Conservation (phyloP, 2,797 vertebrate species). For the Malurus leucopterus region DNA sequence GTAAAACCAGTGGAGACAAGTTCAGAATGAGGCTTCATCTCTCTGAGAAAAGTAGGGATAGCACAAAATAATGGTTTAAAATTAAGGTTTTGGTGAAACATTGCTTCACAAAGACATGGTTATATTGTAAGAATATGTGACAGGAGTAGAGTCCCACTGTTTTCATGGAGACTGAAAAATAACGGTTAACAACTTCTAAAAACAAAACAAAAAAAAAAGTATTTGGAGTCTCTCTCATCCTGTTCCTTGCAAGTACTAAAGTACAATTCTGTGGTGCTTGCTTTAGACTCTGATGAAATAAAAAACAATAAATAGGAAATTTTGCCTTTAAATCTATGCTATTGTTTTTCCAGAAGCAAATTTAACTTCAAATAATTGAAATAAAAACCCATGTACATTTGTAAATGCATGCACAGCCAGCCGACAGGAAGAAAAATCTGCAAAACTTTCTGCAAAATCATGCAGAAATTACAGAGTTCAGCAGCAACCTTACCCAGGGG, state of each 20-base stretch:
- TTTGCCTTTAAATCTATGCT: neutral
- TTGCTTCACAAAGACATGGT: neutral
- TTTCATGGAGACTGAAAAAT: constrained; percentile 7
- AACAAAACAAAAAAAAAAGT: neutral
- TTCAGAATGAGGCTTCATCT: neutral
- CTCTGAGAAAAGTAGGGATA: neutral
- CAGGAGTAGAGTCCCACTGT: neutral
- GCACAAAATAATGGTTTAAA: neutral
- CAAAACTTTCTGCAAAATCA: neutral
- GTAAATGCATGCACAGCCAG: neutral
- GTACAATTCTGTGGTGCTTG: neutral
- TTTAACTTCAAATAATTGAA: neutral
- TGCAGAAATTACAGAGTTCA: neutral
- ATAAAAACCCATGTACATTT: neutral
- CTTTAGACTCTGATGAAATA: neutral
- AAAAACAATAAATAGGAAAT: neutral
- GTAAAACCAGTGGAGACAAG: neutral
- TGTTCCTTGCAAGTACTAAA: neutral
- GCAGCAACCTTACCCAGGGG: neutral
- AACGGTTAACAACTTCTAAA: neutral
- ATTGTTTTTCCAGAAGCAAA: neutral
- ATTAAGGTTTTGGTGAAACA: neutral
- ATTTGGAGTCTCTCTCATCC: neutral
- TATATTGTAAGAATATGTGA: neutral
- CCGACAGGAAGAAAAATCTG: neutral